Evolutionary conservation across 2,797 vertebrate species (phyloP), one percentile per base, ranked within the genome.

Genomic region (Cyclura pinguis): DNA sequence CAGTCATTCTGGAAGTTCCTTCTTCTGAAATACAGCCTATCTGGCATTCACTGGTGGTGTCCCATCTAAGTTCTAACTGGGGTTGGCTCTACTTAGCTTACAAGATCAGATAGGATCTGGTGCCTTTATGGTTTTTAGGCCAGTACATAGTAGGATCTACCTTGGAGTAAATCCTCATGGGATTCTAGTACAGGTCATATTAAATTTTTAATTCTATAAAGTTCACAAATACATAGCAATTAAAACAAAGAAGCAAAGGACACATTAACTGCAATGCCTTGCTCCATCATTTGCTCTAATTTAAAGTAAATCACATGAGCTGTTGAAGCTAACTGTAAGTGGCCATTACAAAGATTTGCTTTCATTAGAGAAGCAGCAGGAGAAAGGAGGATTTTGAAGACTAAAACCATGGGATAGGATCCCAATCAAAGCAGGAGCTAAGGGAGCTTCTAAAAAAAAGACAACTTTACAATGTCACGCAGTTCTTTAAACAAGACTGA

Each of bases 291-390:
- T 81, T 93, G 32, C 1, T 94, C 96, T 96, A 97, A 97, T 94
- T 85, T 95, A 97, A 78, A 97, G 93, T 90, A 67, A 94, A 64
- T 92, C 96, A 97, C 94, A 97, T 92, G 96, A 97, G 96, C 94
- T 93, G 96, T 95, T 97, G 97, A 92, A 91, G 95, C 93, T 98
- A 98, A 98, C 97, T 97, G 96, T 96, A 97, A 94, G 91, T 78
- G 84, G 86, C 76, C 59, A 87, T 89, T 94, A 92, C 81, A 59
- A 93, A 91, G 47, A 86, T 77, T 92, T 76, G 92, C 94, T 96
- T 96, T 97, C 95, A 97, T 95, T 97, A 93, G 97, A 95, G 94
- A 97, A 97, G 84, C 88, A 96, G 93, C 96, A 95, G 69, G 2
- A 64, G 78, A 92, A 24, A 52, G 64, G 1, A 24, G 57, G 59